These are phyloP conservation scores for Cryptosula pallasiana DNA, from an alignment of 2,888 invertebrate genomes.

Conservation along the genomic window DNA sequence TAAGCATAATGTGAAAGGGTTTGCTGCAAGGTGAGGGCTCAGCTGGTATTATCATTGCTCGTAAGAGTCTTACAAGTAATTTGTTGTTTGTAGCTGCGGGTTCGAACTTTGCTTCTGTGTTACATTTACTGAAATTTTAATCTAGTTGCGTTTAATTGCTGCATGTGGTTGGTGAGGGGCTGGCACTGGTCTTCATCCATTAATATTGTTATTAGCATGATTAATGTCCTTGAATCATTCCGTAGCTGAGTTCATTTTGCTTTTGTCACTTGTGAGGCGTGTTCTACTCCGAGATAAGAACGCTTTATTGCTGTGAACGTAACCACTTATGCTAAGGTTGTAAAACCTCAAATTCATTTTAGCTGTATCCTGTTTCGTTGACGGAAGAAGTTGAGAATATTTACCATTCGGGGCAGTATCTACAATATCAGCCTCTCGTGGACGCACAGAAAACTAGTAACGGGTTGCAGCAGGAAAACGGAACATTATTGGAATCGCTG, in stretches of 20 bases:
- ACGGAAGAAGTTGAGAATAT: slow-evolving; percentile 21
- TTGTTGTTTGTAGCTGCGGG: too few species aligned
- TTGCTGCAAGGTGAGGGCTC: too few species aligned
- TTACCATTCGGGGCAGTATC: slow-evolving; percentile 17
- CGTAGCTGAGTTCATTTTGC: too few species aligned
- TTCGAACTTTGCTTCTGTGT: too few species aligned
- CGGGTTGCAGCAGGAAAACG: neutral
- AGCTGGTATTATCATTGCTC: too few species aligned
- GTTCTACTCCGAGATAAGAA: too few species aligned
- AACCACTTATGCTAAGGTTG: too few species aligned
- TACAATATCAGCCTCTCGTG: neutral
- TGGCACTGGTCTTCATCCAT: neutral
- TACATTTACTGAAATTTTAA: too few species aligned
- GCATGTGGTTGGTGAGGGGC: neutral
- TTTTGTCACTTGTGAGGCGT: too few species aligned
- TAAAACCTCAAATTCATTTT: neutral
- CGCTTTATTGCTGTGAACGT: neutral
- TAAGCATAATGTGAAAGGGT: neutral
- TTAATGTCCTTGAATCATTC: neutral
- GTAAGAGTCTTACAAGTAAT: too few species aligned
- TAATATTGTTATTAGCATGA: neutral
- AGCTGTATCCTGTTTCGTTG: slow-evolving; percentile 14
- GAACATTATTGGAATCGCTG: neutral
- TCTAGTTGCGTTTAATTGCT: neutral
- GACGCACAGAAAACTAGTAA: neutral